A percentile compares a stretch with the other conserved stretches of the same genome.
phyloP scores from a whole-genome alignment of 1,140 invertebrate species.

The Doryteuthis pealeii region DNA sequence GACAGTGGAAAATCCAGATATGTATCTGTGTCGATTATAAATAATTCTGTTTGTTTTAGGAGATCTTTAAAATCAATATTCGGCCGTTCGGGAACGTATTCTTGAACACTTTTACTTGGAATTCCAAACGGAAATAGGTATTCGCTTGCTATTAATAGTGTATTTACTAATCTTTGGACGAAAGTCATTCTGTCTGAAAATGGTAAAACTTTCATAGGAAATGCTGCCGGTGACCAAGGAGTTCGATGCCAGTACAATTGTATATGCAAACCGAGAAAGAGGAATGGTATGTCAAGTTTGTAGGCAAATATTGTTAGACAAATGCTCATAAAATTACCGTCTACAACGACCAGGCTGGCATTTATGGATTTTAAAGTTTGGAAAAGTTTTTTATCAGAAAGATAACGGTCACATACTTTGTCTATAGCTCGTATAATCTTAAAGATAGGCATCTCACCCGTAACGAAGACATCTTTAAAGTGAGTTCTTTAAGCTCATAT shows the following conservation, averaged over 20 bases:
- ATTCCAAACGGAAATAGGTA: not conserved
- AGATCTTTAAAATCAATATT: not conserved
- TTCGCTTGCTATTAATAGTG: not conserved
- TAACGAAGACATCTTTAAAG: too few species aligned
- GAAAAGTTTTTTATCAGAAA: not conserved
- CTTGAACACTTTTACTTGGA: not conserved
- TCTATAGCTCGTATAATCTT: not conserved
- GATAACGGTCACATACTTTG: not conserved
- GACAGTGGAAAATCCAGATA: constrained; percentile 17
- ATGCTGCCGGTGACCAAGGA: not conserved
- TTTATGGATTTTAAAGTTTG: not conserved
- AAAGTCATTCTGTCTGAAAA: not conserved
- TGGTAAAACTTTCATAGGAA: constrained; percentile 5
- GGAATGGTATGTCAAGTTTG: not conserved
- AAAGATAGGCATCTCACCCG: too few species aligned
- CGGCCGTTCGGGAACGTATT: not conserved
- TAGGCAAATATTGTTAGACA: not conserved
- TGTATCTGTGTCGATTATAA: constrained; percentile 17
- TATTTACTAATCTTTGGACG: not conserved
- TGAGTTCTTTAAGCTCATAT: too few species aligned
- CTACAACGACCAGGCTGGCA: not conserved
- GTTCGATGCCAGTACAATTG: not conserved
- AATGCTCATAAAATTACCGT: not conserved
- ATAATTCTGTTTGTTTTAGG: constrained; percentile 6
- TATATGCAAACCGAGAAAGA: not conserved